Percentiles rank a stretch among this genome's conserved stretches.
These are phyloP conservation scores for Rhagoletis zephyria DNA, from an alignment of 1,140 invertebrate species.

Conservation along the genomic window DNA sequence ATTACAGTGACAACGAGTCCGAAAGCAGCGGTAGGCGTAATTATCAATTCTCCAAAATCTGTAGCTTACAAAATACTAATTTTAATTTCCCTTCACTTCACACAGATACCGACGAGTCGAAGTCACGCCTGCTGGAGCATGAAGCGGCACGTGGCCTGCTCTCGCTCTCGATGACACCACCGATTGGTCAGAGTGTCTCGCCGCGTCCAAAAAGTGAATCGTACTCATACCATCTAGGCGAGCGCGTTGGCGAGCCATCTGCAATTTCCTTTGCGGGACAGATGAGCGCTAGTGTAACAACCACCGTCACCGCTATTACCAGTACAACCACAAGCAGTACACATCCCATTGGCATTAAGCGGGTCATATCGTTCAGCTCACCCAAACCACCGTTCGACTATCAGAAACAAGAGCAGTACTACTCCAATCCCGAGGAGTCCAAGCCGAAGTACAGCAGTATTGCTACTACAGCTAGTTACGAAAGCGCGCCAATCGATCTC, in stretches of 20 bases:
- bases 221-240: conserved; percentile 53
- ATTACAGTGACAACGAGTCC: conserved; percentile 81
- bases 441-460: conserved; percentile 63
- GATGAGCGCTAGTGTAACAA: conserved; percentile 30
- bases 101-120: conserved; percentile 77
- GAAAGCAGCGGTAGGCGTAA: conserved; percentile 77
- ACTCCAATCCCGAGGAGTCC: conserved; percentile 71
- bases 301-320: conserved; percentile 56
- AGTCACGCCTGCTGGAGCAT: conserved; percentile 82
- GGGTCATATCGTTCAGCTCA: conserved; percentile 69
- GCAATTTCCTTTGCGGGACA: conserved; percentile 6
- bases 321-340: conserved; percentile 61
- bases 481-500: conserved; percentile 69
- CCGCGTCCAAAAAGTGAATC: conserved; percentile 56
- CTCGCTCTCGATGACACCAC: conserved; percentile 79
- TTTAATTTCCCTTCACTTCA: conserved; percentile 61
- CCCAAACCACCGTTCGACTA: conserved; percentile 72
- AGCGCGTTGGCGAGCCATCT: not conserved
- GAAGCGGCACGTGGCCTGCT: conserved; percentile 90
- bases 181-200: conserved; percentile 65
- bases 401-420: conserved; percentile 72
- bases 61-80: not conserved
- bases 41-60: conserved; percentile 25
- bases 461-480: conserved; percentile 59
- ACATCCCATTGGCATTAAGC: conserved; percentile 60